Evolutionary conservation across 1,140 invertebrate genomes (phyloP), one percentile per base, ranked within the genome.

Genomic region (Papilio aristodemus): DNA sequence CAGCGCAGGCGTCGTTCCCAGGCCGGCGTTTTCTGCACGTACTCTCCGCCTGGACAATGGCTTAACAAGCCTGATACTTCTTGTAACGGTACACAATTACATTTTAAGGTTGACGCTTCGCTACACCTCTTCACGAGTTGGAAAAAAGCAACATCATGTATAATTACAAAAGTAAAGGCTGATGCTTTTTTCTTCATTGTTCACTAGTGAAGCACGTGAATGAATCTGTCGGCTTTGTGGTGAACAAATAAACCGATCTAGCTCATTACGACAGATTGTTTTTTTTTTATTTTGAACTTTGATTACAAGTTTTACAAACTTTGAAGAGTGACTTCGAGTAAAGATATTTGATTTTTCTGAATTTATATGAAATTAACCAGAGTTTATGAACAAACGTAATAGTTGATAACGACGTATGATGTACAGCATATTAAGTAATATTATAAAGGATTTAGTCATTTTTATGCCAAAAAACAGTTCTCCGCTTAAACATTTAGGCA

Each of bases 31-130:
- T 46, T 46, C 63, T 46, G 22, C 41, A 66, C 63, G 39, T 62
- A 62, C 36, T 37, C 59, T 66, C 50, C 27, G 22, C 41, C 63
- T 66, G 17, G 63, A 14, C 25, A 46, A 66, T 46, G 25, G n/a
- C 22, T 27, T 66, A 36, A 50, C 25, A 50, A 66, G 63, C 25
- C 43, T 32, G 13, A 46, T 50, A 17, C 19, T 36, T 36, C 25
- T 22, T 50, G 19, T 46, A 66, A 66, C 63, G 25, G 63, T 66
- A 32, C 27, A 64, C 39, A 66, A 66, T 66, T 50, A 32, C 43
- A 27, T 54, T 54, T 22, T 22, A 54, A 54, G 46, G 17, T 54
- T 22, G 19, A 54, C 19, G 46, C 22, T 54, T 22, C 46, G 46
- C 17, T 54, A 11, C 46, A 54, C 46, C 19, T 54, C 19, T 54